Base-by-base conservation (phyloP, 2,888 invertebrate species). In the Aplocera efformata region DNA sequence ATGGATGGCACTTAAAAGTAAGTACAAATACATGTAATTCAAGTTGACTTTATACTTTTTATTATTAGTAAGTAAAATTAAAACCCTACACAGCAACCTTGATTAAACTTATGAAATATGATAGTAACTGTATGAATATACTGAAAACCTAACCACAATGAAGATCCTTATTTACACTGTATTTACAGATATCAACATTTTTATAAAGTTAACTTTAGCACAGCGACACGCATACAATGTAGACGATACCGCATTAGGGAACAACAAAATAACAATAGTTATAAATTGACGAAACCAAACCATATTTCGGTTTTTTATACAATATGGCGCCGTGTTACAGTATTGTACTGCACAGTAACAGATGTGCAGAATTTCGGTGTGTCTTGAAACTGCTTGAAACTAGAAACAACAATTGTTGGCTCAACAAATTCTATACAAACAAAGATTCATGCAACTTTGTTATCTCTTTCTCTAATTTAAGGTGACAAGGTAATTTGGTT, bases 131-230 rank as follows among this genome's bases (percentile, higher is more conserved):
- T 38, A n/a, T 20, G 6, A 8, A 25, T 29, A 30, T 25, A 37
- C 22, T 11, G 10, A 34, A 33, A 33, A 28, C 13, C 33, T 30
- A 37, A 36, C 23, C 23, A 35, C 28, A 28, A 22, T 22, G 22
- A 22, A 5, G 2, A 22, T 22, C 22, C 7, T 5, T 5, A 22
- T 22, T 11, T 32, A 39, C 17, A 32, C 22, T 36, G 28, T 45
- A 45, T 45, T 36, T 45, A 45, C 45, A 45, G 25, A 37, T 45
- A 45, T 45, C 3, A 40, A 45, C 40, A 40, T 25, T 30, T 36
- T 24, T 10, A 32, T 26, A 31, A 8, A 13, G 32, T 30, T 32
- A 28, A 31, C 31, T 24, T 10, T 32, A 33, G 36, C 30, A 37
- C 32, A 28, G 20, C 17, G 27, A 33, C 31, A 38, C 11, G 8